phyloP scores from a whole-genome alignment of 1,140 invertebrate genomes.

The Prorops nasuta region DNA sequence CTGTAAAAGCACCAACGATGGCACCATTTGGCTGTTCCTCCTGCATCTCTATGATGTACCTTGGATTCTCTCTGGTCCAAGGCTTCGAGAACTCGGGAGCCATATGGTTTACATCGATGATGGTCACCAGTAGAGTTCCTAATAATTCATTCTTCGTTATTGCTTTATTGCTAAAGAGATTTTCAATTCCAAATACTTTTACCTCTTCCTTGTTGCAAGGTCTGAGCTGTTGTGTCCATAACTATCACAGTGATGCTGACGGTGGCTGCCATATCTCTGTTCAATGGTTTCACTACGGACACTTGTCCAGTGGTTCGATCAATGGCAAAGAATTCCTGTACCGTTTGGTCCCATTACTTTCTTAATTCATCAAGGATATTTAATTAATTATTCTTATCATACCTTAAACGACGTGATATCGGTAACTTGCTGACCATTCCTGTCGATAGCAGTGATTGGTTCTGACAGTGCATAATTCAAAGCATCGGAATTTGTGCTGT shows the following conservation, averaged over 20 bases:
- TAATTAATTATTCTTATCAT: background rate
- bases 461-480: slow-evolving; percentile 73
- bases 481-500: slow-evolving; percentile 68
- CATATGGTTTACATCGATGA: slow-evolving; percentile 77
- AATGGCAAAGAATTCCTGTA: slow-evolving; percentile 75
- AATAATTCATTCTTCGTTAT: too few species aligned
- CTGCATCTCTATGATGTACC: slow-evolving; percentile 68
- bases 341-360: too few species aligned
- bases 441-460: slow-evolving; percentile 75
- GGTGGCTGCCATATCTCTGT: slow-evolving; percentile 71
- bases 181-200: slow-evolving; percentile 17
- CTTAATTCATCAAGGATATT: slow-evolving; percentile 46
- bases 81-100: slow-evolving; percentile 67
- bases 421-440: slow-evolving; percentile 75
- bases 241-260: slow-evolving; percentile 77
- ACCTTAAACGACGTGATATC: slow-evolving; percentile 47
- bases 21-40: slow-evolving; percentile 84
- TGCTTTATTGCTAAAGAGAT: slow-evolving; percentile 3
- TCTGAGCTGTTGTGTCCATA: slow-evolving; percentile 75
- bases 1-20: slow-evolving; percentile 75
- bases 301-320: slow-evolving; percentile 71
- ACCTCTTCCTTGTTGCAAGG: slow-evolving; percentile 76
- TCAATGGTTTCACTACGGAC: slow-evolving; percentile 64
- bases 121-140: slow-evolving; percentile 81
- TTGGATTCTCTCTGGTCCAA: slow-evolving; percentile 71